A percentile compares a stretch with the other conserved stretches of the same genome.
These are phyloP conservation scores for Alitta virens DNA, from an alignment of 2,888 invertebrate species.

Conservation along the genomic window DNA sequence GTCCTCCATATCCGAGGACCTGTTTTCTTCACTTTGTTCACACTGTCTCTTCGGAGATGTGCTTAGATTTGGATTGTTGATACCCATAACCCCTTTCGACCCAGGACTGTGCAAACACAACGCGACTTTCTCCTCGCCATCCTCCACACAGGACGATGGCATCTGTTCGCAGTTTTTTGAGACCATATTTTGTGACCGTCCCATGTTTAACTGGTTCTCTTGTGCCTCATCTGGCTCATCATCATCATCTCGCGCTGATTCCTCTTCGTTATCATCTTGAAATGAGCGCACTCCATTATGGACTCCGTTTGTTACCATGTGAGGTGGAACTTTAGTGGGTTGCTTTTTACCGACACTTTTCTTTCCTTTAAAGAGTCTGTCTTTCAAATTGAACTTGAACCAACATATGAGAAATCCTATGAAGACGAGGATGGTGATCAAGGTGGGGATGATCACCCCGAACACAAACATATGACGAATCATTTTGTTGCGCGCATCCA, in stretches of 20 bases:
- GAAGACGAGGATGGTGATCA: conserved; percentile 46
- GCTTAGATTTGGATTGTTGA: background rate
- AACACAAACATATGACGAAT: conserved; percentile 41
- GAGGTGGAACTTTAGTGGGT: conserved; percentile 1
- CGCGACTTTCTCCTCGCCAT: background rate
- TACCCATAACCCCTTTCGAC: background rate
- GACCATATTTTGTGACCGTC: background rate
- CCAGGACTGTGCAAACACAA: background rate
- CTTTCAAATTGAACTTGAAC: conserved; percentile 34
- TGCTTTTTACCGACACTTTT: conserved; percentile 8
- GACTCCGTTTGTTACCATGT: background rate
- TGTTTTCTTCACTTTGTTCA: background rate
- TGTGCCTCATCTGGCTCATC: background rate
- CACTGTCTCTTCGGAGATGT: background rate
- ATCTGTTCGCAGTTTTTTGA: background rate
- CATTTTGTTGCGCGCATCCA: conserved; percentile 9
- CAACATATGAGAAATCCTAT: conserved; percentile 48
- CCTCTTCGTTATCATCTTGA: background rate
- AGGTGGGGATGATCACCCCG: conserved; percentile 48
- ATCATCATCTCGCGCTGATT: background rate
- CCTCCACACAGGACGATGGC: background rate
- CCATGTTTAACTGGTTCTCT: background rate
- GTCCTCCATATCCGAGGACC: no score
- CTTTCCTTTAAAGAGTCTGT: conserved; percentile 12
- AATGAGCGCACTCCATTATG: background rate